Conservation (phyloP, 2,888 invertebrate species). For the Helleia helle region DNA sequence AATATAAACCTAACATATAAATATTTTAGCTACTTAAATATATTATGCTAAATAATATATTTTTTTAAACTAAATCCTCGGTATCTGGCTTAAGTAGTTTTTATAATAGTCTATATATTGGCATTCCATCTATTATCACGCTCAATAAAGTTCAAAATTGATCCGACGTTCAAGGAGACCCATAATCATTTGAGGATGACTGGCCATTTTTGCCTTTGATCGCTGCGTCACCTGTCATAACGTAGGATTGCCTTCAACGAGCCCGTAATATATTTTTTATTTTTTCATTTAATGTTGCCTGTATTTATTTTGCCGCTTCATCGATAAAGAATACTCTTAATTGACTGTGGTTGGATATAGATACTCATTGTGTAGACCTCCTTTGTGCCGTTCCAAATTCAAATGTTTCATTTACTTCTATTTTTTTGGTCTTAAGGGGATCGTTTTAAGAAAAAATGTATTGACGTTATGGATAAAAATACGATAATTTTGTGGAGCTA, state of each 20-base stretch:
- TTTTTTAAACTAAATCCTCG: too few species aligned
- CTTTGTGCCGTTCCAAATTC: slow-evolving; percentile 11
- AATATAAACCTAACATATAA: too few species aligned
- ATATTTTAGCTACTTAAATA: too few species aligned
- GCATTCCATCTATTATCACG: slow-evolving; percentile 19
- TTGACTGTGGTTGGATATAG: slow-evolving; percentile 33
- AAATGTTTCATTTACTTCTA: neutral
- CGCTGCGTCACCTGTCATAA: slow-evolving; percentile 59
- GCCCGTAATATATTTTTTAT: slow-evolving; percentile 26
- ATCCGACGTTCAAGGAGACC: slow-evolving; percentile 17
- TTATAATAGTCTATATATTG: slow-evolving; percentile 14
- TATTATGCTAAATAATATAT: too few species aligned
- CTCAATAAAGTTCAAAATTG: slow-evolving; percentile 21
- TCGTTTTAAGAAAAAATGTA: too few species aligned
- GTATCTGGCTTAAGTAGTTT: too few species aligned
- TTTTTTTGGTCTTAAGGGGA: too few species aligned
- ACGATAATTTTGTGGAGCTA: too few species aligned
- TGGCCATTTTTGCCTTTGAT: slow-evolving; percentile 48
- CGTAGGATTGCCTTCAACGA: slow-evolving; percentile 44
- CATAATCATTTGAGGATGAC: slow-evolving; percentile 37
- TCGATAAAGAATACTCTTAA: slow-evolving; percentile 38
- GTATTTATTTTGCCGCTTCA: slow-evolving; percentile 46
- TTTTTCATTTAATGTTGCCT: slow-evolving; percentile 38
- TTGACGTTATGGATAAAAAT: too few species aligned
- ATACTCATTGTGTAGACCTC: slow-evolving; percentile 21